Percentiles rank a stretch among this genome's conserved stretches.
phyloP scores from a whole-genome alignment of 2,113 vertebrate genomes.

The Gobio gobio region DNA sequence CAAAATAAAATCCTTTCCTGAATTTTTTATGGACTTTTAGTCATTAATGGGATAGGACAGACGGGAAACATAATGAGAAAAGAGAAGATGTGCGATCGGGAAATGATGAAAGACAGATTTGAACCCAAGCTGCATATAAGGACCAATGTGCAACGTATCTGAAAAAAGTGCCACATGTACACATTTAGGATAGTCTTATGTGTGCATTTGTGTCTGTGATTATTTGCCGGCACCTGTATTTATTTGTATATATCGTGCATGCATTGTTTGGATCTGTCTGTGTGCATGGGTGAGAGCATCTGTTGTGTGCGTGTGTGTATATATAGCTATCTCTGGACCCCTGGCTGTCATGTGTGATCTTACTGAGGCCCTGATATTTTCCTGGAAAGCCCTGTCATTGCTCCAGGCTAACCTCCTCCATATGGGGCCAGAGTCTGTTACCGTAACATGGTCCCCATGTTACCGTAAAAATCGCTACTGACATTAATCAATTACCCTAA shows the following conservation, averaged over 20 bases:
- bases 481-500: slow-evolving; percentile 67
- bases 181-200: background rate
- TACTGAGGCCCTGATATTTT: slow-evolving; percentile 53
- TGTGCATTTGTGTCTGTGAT: slow-evolving; percentile 15
- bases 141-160: background rate
- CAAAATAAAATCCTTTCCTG: background rate
- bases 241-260: background rate
- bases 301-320: slow-evolving; percentile 32
- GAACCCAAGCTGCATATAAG: background rate
- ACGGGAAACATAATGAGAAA: background rate
- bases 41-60: background rate
- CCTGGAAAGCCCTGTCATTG: slow-evolving; percentile 58
- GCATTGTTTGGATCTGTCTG: background rate
- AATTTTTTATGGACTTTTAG: background rate
- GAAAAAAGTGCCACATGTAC: background rate
- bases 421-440: slow-evolving; percentile 64
- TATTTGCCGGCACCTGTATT: background rate
- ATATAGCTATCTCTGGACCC: slow-evolving; percentile 40
- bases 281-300: background rate
- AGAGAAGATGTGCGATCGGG: background rate
- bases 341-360: slow-evolving; percentile 53
- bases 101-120: slow-evolving; percentile 8
- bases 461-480: slow-evolving; percentile 68
- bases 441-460: slow-evolving; percentile 64
- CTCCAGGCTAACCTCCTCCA: slow-evolving; percentile 67